These are phyloP conservation scores for Mesochorus sp. DNA, from an alignment of 2,888 invertebrate species.

Conservation along the genomic window DNA sequence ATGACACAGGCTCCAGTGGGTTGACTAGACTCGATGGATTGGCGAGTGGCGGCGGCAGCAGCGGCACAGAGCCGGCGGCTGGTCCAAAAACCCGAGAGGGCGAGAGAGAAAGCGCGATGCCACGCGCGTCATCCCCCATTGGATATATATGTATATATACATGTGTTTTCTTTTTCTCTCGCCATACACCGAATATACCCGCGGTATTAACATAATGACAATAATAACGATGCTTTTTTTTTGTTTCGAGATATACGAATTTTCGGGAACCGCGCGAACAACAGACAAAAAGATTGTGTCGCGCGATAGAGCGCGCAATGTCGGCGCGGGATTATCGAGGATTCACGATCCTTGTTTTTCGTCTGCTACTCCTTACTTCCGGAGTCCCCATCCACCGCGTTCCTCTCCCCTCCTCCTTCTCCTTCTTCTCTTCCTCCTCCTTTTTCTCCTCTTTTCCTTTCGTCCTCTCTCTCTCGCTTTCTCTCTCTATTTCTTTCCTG, in stretches of 20 bases:
- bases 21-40: conserved; percentile 60
- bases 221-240: conserved; percentile 3
- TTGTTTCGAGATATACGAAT: neutral
- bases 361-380: no score
- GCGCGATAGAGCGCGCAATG: no score
- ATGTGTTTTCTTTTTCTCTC: conserved; percentile 23
- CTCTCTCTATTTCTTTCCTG: no score
- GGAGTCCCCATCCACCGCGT: no score
- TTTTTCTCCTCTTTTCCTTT: no score
- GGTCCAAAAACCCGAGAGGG: conserved; percentile 48
- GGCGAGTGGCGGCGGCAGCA: conserved; percentile 59
- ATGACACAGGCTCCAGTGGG: conserved; percentile 57
- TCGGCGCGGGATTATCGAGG: no score
- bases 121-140: conserved; percentile 63
- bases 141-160: no score
- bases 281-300: no score
- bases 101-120: conserved; percentile 53
- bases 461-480: no score
- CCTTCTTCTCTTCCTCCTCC: neutral
- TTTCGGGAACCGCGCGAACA: no score
- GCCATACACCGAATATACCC: conserved; percentile 1
- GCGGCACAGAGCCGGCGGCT: conserved; percentile 54
- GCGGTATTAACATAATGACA: conserved; percentile 15
- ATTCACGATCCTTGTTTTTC: no score
- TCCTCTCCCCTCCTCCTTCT: neutral